Evolutionary conservation across 2,888 invertebrate species (phyloP).

Genomic region (Thymelicus acteon): DNA sequence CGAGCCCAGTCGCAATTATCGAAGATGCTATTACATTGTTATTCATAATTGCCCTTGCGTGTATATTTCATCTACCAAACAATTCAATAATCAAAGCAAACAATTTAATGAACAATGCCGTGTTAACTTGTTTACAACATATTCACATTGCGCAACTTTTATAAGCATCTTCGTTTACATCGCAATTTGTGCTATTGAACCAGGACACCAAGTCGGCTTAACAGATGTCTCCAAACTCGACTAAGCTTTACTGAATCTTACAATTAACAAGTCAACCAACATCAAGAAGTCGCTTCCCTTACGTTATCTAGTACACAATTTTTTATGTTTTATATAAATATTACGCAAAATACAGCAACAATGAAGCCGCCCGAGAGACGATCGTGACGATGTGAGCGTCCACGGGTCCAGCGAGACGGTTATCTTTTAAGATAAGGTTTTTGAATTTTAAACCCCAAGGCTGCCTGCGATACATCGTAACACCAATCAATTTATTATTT

Average conservation of each 20-base stretch:
- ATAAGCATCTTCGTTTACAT: constrained; percentile 12
- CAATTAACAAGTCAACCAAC: constrained; percentile 13
- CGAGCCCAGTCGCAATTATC: constrained; percentile 11
- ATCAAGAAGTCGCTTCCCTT: constrained; percentile 28
- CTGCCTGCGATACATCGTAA: constrained; percentile 59
- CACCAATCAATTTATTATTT: constrained; percentile 71
- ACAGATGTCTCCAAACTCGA: constrained; percentile 14
- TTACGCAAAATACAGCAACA: constrained; percentile 43
- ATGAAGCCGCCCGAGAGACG: constrained; percentile 42
- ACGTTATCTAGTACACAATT: constrained; percentile 37
- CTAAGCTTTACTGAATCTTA: constrained; percentile 19
- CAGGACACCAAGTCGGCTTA: constrained; percentile 28
- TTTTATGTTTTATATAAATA: constrained; percentile 34
- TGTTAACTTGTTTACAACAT: background rate
- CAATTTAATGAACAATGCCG: constrained; percentile 2
- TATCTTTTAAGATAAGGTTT: constrained; percentile 8
- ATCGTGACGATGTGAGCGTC: constrained; percentile 40
- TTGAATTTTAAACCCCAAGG: constrained; percentile 19
- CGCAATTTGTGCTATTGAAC: constrained; percentile 15
- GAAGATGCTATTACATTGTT: constrained; percentile 10
- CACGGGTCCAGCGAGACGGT: constrained; percentile 29
- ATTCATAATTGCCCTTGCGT: constrained; percentile 3
- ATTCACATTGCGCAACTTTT: background rate
- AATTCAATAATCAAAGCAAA: background rate
- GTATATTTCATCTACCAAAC: background rate